Base-by-base conservation (phyloP, 53 echinoderm and acorn worm genomes). In the Temnopleurus reevesii region DNA sequence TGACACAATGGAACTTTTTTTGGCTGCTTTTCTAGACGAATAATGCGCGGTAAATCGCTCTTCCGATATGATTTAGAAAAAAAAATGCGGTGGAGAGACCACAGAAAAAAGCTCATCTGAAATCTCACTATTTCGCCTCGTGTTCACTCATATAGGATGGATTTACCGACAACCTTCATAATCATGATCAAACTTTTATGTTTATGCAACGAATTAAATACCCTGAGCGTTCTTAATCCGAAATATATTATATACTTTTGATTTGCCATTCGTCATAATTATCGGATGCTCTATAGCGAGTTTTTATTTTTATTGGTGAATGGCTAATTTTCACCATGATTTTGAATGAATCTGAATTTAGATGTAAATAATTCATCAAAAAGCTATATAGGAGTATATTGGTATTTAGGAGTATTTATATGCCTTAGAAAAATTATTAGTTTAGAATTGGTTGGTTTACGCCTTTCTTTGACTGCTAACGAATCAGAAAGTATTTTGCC, bases 111-210 rank as follows among this genome's bases (percentile, higher is more conserved):
- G 71, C 71, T 71, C 71, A 71, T 71, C 71, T 41, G 23, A 71
- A 71, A 71, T 71, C 71, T 41, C 5, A 71, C 38, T 71, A 71
- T 19, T 64, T 38, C n/a, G 6, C 71, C 15, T 10, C 41, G 43
- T 41, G 41, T 71, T 71, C 8, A 21, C 41, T 71, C 21, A 71
- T 71, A 34, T 71, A n/a, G 23, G 36, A 71, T 8, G n/a, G 6
- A 71, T 71, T 71, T 71, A 41, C 71, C 71, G 8, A 71, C 71
- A 71, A 71, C 71, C 71, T 71, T 71, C 71, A n/a, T n/a, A n/a
- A n/a, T n/a, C n/a, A n/a, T n/a, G n/a, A n/a, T 71, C 21, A 43
- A 71, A 71, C 36, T 41, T 71, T 71, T 10, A 8, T 19, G 36
- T 71, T 41, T 71, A n/a, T 63, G 15, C 6, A 23, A 71, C 21